Conservation (phyloP, 2,888 invertebrate genomes). For the Branchellion lobata region DNA sequence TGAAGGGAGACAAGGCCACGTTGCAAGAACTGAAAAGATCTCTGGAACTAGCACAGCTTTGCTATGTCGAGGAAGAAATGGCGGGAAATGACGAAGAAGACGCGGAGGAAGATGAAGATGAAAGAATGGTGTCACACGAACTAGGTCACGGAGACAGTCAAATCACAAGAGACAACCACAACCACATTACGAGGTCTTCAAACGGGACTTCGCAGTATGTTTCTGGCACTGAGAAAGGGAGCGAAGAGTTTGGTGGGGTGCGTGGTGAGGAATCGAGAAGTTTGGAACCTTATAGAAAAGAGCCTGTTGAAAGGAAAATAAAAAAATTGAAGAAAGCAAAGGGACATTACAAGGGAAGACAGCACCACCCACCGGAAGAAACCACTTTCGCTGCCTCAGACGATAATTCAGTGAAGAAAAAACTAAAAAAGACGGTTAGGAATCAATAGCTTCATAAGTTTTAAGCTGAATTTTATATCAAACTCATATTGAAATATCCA, state of each 20-base stretch:
- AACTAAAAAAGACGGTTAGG: neutral
- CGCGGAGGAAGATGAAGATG: constrained; percentile 4
- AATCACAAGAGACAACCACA: constrained; percentile 50
- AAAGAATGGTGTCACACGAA: constrained; percentile 50
- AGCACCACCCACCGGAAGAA: neutral
- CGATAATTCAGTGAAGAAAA: neutral
- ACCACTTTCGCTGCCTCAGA: neutral
- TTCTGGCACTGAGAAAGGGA: neutral
- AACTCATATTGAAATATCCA: too few species aligned
- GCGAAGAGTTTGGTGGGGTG: neutral
- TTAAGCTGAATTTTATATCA: too few species aligned
- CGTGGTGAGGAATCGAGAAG: too few species aligned
- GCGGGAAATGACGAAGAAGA: constrained; percentile 22
- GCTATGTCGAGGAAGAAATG: constrained; percentile 51
- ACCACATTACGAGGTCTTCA: constrained; percentile 51
- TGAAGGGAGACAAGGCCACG: constrained; percentile 51
- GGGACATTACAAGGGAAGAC: too few species aligned
- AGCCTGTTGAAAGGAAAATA: too few species aligned
- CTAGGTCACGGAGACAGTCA: constrained; percentile 52
- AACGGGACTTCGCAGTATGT: too few species aligned
- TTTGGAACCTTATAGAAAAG: too few species aligned
- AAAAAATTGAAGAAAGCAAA: neutral
- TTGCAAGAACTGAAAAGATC: constrained; percentile 52
- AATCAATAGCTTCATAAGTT: neutral
- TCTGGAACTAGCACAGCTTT: constrained; percentile 51